Evolutionary conservation across 30 jellyfish, hydroid and myxozoan genomes (phyloP).

Genomic region (Aurelia sp.): DNA sequence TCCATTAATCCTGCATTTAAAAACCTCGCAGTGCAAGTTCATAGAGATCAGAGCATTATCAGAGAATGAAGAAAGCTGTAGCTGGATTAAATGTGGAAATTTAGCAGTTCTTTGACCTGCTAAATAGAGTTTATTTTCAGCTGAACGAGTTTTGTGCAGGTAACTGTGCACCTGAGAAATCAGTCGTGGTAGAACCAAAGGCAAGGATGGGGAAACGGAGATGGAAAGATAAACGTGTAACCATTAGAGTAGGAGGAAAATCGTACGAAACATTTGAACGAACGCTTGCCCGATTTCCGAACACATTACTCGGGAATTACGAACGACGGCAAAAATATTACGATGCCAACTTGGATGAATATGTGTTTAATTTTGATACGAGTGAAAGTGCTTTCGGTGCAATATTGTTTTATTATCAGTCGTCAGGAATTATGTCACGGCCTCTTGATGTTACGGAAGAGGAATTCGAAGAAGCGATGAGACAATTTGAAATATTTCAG

Average conservation of each 20-base stretch:
- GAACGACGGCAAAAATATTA: constrained; percentile 65
- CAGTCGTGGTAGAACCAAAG: too few species aligned
- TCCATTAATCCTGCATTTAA: neutral
- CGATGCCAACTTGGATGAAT: constrained; percentile 58
- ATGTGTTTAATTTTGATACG: constrained; percentile 57
- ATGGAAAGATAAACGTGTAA: constrained; percentile 49
- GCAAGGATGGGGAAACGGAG: constrained; percentile 42
- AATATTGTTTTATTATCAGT: constrained; percentile 81
- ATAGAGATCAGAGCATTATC: too few species aligned
- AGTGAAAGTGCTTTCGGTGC: constrained; percentile 85
- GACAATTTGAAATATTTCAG: constrained; percentile 51
- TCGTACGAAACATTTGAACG: constrained; percentile 81
- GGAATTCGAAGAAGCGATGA: constrained; percentile 77
- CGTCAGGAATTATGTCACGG: constrained; percentile 82
- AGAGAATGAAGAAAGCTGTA: too few species aligned
- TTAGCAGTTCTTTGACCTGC: too few species aligned
- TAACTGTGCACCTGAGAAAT: too few species aligned
- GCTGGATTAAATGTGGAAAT: too few species aligned
- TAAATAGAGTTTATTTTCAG: too few species aligned
- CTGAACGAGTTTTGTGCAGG: too few species aligned
- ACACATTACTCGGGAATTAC: constrained; percentile 79
- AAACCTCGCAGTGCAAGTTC: too few species aligned
- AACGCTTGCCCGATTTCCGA: constrained; percentile 82
- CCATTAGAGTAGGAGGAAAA: constrained; percentile 72
- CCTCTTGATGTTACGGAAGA: constrained; percentile 72